Percentiles rank a stretch among this genome's conserved stretches.
phyloP scores from a whole-genome alignment of 64 coral and sea anemone genomes.

The Cladopsammia gracilis region DNA sequence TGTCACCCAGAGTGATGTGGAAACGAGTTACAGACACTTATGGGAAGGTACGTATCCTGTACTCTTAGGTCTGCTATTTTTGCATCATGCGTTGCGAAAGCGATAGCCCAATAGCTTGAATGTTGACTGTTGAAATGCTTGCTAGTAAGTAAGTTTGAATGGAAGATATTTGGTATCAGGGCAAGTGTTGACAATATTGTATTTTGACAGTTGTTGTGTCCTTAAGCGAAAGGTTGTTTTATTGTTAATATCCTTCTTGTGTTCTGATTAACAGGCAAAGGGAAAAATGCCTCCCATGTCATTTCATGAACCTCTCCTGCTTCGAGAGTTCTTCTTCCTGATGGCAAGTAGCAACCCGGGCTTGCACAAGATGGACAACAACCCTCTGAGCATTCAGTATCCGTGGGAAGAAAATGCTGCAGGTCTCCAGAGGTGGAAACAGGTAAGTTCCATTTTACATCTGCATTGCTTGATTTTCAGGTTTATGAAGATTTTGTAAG shows the following conservation, averaged over 20 bases:
- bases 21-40: conserved; percentile 5
- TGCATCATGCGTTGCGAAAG: too few relatives aligned
- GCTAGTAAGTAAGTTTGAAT: too few relatives aligned
- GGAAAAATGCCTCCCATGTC: conserved; percentile 1
- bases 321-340: conserved; percentile 46
- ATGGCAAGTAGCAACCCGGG: neutral
- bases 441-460: conserved; percentile 6
- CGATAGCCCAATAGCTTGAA: too few relatives aligned
- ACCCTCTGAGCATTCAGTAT: conserved; percentile 19
- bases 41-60: conserved; percentile 19
- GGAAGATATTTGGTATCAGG: too few relatives aligned
- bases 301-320: neutral
- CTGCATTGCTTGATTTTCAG: too few relatives aligned
- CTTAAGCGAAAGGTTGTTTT: too few relatives aligned
- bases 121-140: too few relatives aligned
- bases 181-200: too few relatives aligned
- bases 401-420: conserved; percentile 46
- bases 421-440: conserved; percentile 36
- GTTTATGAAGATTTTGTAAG: too few relatives aligned
- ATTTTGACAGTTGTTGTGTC: too few relatives aligned
- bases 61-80: neutral
- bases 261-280: neutral
- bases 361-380: conserved; percentile 55
- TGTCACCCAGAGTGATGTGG: conserved; percentile 56
- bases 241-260: too few relatives aligned